Evolutionary conservation across 2,113 vertebrate genomes (phyloP).

Genomic region (Pandion haliaetus): DNA sequence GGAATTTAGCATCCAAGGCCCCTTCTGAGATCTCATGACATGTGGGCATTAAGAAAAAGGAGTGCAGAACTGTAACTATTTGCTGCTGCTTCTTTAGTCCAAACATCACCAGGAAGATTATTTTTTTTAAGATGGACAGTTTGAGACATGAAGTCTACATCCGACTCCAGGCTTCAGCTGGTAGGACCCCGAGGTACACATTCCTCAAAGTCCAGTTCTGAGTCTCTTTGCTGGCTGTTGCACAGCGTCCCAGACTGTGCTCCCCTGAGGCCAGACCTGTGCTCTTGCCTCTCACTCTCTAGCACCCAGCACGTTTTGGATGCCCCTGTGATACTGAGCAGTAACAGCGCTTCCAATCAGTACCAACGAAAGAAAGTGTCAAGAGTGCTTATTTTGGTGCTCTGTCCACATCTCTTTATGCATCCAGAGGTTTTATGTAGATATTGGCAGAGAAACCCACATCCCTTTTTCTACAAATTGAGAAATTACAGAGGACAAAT

Average conservation of each 20-base stretch:
- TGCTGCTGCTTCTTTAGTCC: not conserved
- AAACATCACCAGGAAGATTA: not conserved
- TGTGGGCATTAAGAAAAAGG: not conserved
- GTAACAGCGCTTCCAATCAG: not conserved
- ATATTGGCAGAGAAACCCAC: not conserved
- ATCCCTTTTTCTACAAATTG: not conserved
- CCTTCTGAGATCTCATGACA: not conserved
- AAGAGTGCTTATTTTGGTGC: not conserved
- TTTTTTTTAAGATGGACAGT: not conserved
- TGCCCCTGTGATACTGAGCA: not conserved
- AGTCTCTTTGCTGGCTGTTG: not conserved
- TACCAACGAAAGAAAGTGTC: not conserved
- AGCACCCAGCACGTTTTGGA: not conserved
- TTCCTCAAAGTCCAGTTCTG: not conserved
- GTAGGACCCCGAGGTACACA: not conserved
- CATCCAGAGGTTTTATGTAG: not conserved
- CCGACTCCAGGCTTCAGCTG: not conserved
- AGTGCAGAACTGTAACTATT: not conserved
- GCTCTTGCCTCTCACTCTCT: not conserved
- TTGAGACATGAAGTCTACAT: not conserved
- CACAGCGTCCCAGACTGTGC: rapidly evolving
- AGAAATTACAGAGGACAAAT: not conserved
- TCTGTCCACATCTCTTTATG: not conserved
- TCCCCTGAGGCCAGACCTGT: not conserved
- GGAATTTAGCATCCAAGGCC: not conserved